Evolutionary conservation across 2,113 vertebrate species (phyloP).

Genomic region (Machaerirhynchus nigripectus): DNA sequence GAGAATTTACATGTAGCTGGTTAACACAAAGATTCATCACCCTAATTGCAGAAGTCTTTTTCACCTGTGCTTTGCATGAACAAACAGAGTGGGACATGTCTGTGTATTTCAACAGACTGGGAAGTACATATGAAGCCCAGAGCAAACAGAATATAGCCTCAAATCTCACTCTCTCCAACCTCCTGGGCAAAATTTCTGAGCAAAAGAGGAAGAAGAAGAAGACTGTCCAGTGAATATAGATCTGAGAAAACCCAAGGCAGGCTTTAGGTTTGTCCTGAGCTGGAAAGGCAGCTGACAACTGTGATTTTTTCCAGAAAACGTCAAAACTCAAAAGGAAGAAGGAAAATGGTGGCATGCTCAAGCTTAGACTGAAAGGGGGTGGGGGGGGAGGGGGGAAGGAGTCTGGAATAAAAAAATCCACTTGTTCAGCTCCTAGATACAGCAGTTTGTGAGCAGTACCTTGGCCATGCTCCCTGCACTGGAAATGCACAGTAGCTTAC

Average conservation of each 20-base stretch:
- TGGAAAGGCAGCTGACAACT: not conserved
- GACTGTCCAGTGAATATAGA: not conserved
- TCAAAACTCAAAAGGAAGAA: not conserved
- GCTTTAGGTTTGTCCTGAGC: not conserved
- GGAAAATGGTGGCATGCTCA: not conserved
- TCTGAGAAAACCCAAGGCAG: not conserved
- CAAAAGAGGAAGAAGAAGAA: not conserved
- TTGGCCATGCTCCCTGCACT: not conserved
- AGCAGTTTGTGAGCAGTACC: not conserved
- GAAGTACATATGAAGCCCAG: not conserved
- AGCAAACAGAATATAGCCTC: not conserved
- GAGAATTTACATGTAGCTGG: not conserved
- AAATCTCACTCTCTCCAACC: not conserved
- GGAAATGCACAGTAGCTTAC: slow-evolving; percentile 53
- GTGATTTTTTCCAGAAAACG: not conserved
- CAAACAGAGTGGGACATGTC: not conserved
- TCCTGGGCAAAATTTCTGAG: not conserved
- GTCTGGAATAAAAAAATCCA: not conserved
- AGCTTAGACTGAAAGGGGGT: not conserved
- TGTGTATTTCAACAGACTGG: not conserved
- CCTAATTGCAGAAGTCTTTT: not conserved
- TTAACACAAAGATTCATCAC: not conserved
- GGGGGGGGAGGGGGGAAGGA: not conserved
- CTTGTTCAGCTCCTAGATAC: not conserved
- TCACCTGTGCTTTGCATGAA: not conserved